Conservation (phyloP, 2,113 vertebrate species). For the Heteronetta atricapilla region DNA sequence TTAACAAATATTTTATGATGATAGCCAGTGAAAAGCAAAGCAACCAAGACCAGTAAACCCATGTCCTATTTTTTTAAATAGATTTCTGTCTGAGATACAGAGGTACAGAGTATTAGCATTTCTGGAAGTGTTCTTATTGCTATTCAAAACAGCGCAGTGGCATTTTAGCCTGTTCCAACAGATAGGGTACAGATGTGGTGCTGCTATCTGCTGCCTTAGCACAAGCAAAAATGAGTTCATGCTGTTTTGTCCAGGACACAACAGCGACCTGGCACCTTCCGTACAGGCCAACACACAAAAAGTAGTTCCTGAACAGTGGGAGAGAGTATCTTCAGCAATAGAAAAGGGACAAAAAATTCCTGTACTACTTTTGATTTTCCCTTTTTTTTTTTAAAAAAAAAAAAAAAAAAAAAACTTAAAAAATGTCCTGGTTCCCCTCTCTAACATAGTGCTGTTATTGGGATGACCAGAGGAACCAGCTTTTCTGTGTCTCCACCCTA, state of each 20-base stretch:
- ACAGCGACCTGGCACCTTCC: not conserved
- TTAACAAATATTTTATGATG: not conserved
- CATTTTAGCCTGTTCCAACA: not conserved
- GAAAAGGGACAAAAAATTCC: not conserved
- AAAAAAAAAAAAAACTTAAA: not conserved
- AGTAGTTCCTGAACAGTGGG: not conserved
- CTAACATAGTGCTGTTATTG: not conserved
- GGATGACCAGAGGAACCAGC: slow-evolving; percentile 16
- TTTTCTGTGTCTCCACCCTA: slow-evolving; percentile 4
- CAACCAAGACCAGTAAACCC: not conserved
- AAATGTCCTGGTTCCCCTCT: not conserved
- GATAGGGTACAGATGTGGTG: not conserved
- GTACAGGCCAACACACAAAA: not conserved
- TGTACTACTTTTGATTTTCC: not conserved
- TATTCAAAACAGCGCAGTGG: not conserved
- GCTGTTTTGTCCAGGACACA: not conserved
- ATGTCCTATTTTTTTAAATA: not conserved
- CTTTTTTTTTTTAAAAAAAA: not conserved
- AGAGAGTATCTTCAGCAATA: not conserved
- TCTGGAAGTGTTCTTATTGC: not conserved
- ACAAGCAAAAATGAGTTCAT: not conserved
- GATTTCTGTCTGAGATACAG: not conserved
- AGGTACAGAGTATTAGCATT: not conserved
- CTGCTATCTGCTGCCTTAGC: not conserved
- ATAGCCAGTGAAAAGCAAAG: not conserved